Percentiles rank a stretch among this genome's conserved stretches.
These are phyloP conservation scores for Meleagris gallopavo DNA, from an alignment of 2,113 vertebrate species.

Conservation along the genomic window DNA sequence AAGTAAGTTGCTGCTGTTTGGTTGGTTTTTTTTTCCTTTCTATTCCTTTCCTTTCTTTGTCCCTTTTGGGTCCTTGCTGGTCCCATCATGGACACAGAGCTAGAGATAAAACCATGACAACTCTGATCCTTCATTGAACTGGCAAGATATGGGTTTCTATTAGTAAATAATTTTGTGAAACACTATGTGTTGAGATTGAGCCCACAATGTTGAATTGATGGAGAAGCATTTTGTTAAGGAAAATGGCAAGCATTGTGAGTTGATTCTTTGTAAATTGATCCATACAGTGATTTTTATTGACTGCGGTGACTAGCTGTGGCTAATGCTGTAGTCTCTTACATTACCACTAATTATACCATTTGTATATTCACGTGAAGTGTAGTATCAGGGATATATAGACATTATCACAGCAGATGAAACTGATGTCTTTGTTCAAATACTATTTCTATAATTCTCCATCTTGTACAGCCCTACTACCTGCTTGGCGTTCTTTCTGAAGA, in stretches of 20 bases:
- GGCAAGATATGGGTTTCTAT: not conserved
- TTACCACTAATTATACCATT: not conserved
- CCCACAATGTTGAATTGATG: not conserved
- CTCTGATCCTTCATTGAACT: not conserved
- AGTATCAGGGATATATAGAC: not conserved
- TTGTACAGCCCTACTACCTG: not conserved
- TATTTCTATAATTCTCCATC: not conserved
- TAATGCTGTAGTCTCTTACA: not conserved
- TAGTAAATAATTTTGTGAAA: not conserved
- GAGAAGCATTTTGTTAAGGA: not conserved
- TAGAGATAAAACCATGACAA: too few species aligned
- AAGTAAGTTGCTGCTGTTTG: too few species aligned
- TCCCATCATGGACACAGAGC: too few species aligned
- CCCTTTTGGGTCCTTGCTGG: too few species aligned
- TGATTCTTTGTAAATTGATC: not conserved
- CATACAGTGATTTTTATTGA: not conserved
- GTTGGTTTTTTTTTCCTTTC: too few species aligned
- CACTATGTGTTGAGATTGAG: not conserved
- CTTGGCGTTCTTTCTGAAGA: not conserved
- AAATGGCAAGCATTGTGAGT: not conserved
- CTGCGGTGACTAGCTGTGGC: not conserved
- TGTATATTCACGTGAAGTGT: not conserved
- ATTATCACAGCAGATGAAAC: not conserved
- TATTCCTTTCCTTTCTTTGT: too few species aligned
- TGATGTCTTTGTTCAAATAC: not conserved